Evolutionary conservation across 2,797 vertebrate species (phyloP), one percentile per base, ranked within the genome.

Genomic region (Enteromius fasciolatus): DNA sequence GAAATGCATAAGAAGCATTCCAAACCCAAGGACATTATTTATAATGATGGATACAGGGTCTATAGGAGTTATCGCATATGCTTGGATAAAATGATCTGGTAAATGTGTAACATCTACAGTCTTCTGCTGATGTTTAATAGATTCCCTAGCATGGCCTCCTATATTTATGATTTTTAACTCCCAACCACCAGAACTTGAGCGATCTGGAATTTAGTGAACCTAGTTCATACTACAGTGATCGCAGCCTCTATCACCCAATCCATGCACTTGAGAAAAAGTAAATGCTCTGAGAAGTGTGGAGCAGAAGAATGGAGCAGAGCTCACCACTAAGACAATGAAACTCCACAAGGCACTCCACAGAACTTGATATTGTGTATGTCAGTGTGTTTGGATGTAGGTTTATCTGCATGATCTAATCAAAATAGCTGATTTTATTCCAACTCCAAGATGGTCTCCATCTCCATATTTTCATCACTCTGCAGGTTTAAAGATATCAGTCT

Each of bases 1-100:
- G 90, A 92, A 33, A 73, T 25, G 41, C 10, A 73, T 48, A 18
- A 12, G 12, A 46, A 61, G 39, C 39, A 63, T 72, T 72, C 39
- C 61, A 33, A 70, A 67, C 28, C 18, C 20, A 39, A 1, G 36
- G 20, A 14, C 50, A 23, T 57, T 75, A 25, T 59, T 57, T 41
- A 75, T 41, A 41, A 76, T 76, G 14, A 5, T 25, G 39, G 12
- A 4, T 15, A 33, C 23, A 57, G 50, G 31, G 12, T 59, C 20
- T 57, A 39, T 23, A 75, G 20, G 12, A 74, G 50, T 23, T 75
- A 57, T 3, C 20, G 23, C 50, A 57, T 23, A 39, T 10, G n/a
- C 12, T 33, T 28, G 12, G 12, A 41, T 31, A 52, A 4, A 50
- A 78, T 20, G 12, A 78, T 15, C 7, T 15, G 15, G 8, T 66